Evolutionary conservation across 2,888 invertebrate species (phyloP).

Genomic region (Tuberolachnus salignus): DNA sequence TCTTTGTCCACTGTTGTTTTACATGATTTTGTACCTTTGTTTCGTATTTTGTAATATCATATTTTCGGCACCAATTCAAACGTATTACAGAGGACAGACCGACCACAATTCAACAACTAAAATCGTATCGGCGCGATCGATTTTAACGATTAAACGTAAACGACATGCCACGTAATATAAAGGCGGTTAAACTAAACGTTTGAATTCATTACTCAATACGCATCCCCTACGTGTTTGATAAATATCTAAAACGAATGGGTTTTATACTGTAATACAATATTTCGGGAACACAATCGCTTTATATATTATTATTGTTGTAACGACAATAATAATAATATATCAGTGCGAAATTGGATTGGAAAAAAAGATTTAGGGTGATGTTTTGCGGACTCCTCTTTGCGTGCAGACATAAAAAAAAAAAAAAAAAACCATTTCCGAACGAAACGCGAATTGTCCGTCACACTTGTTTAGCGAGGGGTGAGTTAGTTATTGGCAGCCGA

Average conservation of each 20-base stretch:
- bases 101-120: background rate
- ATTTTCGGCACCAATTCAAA: too few relatives aligned
- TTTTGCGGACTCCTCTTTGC: background rate
- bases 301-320: background rate
- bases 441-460: slow-evolving; percentile 32
- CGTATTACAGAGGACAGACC: too few relatives aligned
- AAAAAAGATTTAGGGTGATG: slow-evolving; percentile 45
- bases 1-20: too few relatives aligned
- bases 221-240: background rate
- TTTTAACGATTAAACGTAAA: background rate
- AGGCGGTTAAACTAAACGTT: background rate
- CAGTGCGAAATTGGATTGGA: slow-evolving; percentile 33
- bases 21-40: too few relatives aligned
- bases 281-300: slow-evolving; percentile 23
- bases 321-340: slow-evolving; percentile 19
- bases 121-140: background rate
- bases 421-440: slow-evolving; percentile 43
- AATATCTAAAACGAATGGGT: slow-evolving; percentile 41
- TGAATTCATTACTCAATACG: slow-evolving; percentile 21
- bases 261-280: slow-evolving; percentile 40
- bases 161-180: too few relatives aligned
- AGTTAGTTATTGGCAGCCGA: background rate
- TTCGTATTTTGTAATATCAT: too few relatives aligned
- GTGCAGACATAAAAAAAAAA: background rate
- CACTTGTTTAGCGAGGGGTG: slow-evolving; percentile 16